Evolutionary conservation across 2,888 invertebrate genomes (phyloP), one percentile per base, ranked within the genome.

Genomic region (Argyresthia goedartella): DNA sequence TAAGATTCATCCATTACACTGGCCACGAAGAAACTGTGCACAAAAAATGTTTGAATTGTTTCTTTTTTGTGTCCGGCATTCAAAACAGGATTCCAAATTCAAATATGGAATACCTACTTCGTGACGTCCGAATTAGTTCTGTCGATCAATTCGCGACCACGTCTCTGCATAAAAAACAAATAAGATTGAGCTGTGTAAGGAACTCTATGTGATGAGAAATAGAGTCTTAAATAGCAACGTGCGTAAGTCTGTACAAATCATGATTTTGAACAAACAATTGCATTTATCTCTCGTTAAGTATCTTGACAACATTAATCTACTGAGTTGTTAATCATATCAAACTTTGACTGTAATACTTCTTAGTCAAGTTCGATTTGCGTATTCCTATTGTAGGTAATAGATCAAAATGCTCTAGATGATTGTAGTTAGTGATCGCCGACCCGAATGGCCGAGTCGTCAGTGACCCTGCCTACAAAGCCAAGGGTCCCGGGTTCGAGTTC

Each of bases 361-460:
- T n/a, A n/a, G n/a, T n/a, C n/a, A n/a, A 34, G 34, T 65, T 69
- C 64, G 64, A 76, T 77, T 77, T 71, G 66, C 74, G 76, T 78
- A 76, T 77, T 73, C 75, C 65, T 14, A 10, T 44, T 10, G 14
- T 44, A 4, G 10, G 44, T 9, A n/a, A n/a, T n/a, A n/a, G n/a
- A n/a, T n/a, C n/a, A n/a, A n/a, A n/a, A n/a, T n/a, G n/a, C n/a
- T n/a, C n/a, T n/a, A n/a, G n/a, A n/a, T n/a, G n/a, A n/a, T n/a
- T n/a, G n/a, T n/a, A n/a, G n/a, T n/a, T n/a, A n/a, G n/a, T n/a
- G n/a, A n/a, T n/a, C n/a, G n/a, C n/a, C n/a, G n/a, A n/a, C n/a
- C n/a, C n/a, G n/a, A n/a, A n/a, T n/a, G n/a, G n/a, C n/a, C n/a
- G n/a, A n/a, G n/a, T n/a, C n/a, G n/a, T n/a, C n/a, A n/a, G n/a